These are phyloP conservation scores for Salvator merianae DNA, from an alignment of 2,113 vertebrate species.

Conservation along the genomic window DNA sequence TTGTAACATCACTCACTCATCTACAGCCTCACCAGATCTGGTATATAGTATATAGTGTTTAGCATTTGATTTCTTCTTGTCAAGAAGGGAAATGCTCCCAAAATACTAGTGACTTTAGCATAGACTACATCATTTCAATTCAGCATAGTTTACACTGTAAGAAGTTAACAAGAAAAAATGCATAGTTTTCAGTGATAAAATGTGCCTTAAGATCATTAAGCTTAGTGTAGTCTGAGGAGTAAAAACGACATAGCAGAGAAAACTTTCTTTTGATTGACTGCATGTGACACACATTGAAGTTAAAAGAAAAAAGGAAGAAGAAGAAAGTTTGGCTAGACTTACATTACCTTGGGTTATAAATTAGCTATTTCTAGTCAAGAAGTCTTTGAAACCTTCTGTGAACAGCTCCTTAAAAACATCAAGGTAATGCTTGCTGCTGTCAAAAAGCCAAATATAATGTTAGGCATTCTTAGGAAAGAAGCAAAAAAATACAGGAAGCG, in stretches of 20 bases:
- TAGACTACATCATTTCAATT: background rate
- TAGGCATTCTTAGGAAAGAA: conserved; percentile 16
- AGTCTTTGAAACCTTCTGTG: background rate
- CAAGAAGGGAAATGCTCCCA: background rate
- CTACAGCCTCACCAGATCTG: background rate
- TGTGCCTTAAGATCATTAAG: background rate
- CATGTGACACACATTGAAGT: background rate
- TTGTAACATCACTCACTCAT: background rate
- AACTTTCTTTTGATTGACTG: background rate
- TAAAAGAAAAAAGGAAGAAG: no score
- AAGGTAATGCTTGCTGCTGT: conserved; percentile 15
- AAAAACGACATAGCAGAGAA: background rate
- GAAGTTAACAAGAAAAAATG: background rate
- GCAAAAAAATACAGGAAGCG: conserved; percentile 7
- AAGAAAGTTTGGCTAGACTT: background rate
- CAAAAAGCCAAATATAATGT: conserved; percentile 23
- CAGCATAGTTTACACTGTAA: background rate
- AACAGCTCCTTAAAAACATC: conserved; percentile 25
- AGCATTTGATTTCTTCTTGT: background rate
- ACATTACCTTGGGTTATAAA: background rate
- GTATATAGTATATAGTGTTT: background rate
- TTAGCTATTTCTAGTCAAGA: conserved; percentile 14
- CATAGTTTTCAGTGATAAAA: background rate
- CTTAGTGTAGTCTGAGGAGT: background rate
- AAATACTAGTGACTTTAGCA: background rate